Base-by-base conservation (phyloP, 2,888 invertebrate species). In the Meliscaeva auricollis region DNA sequence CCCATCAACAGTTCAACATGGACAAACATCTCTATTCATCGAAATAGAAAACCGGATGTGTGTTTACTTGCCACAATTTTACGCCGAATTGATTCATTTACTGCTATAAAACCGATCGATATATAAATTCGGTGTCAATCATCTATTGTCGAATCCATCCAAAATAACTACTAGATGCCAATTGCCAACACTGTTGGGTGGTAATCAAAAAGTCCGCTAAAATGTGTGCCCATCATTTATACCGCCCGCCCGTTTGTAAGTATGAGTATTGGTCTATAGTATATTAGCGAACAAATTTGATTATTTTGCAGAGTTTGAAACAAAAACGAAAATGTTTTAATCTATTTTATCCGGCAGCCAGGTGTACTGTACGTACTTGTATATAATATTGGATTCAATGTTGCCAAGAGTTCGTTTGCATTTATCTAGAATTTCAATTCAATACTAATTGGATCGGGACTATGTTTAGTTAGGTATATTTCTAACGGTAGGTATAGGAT, bases 311-410 rank as follows among this genome's bases (percentile, higher is more conserved):
- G n/a, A n/a, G 70, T 84, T 75, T 60, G 48, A 38, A 70, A 64
- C 64, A 84, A 70, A 79, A 79, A 50, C 38, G 70, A 75, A n/a
- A 84, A 84, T 58, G 75, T 80, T 79, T 79, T 83, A 83, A 83
- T 79, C 79, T 75, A 75, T 60, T 80, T 84, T 75, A 52, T 46
- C 69, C 38, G 15, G 46, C 48, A 48, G n/a, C 20, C 46, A 58
- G 44, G 64, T 48, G 26, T 8, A 69, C 26, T 26, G 17, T 17
- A 17, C 13, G 50, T 30, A 69, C 60, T 9, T 41, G 26, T 3
- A 38, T 11, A 15, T 15, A 26, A 38, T 11, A 15, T 15, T 4
- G 3, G 17, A 35, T 15, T 17, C 11, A 26, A 30, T 64, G 15
- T 44, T 60, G 46, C 9, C 11, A 38, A 6, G 17, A 20, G 30